Evolutionary conservation across 2,113 vertebrate genomes (phyloP).

Genomic region (Myxocyprinus asiaticus): DNA sequence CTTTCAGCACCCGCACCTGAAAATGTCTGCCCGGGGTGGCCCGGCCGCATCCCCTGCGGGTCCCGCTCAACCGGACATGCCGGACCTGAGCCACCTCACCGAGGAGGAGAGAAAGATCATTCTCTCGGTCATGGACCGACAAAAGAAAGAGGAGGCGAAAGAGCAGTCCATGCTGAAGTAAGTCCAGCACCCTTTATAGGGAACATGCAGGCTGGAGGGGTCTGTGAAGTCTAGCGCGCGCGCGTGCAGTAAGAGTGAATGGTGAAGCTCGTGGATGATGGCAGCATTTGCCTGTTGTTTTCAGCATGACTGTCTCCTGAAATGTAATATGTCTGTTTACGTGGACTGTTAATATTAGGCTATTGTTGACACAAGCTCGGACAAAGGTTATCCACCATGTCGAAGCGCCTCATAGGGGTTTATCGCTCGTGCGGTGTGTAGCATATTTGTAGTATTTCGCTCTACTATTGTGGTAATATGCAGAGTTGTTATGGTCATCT

Average conservation of each 20-base stretch:
- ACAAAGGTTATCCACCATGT: constrained; percentile 24
- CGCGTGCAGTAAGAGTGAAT: background rate
- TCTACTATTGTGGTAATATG: background rate
- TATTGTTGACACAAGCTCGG: constrained; percentile 34
- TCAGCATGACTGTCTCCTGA: constrained; percentile 28
- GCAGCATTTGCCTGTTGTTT: constrained; percentile 26
- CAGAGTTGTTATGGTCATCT: background rate
- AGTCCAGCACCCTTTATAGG: constrained; percentile 56
- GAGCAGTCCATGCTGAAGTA: constrained; percentile 94
- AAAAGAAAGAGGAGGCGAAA: constrained; percentile 93
- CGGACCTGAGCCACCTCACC: constrained; percentile 95
- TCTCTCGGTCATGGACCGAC: constrained; percentile 90
- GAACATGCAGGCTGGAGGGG: background rate
- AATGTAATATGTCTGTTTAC: constrained; percentile 77
- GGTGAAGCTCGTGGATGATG: constrained; percentile 31
- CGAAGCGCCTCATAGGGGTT: background rate
- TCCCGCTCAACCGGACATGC: constrained; percentile 77
- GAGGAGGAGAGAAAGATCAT: constrained; percentile 94
- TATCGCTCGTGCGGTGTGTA: constrained; percentile 2
- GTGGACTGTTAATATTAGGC: constrained; percentile 47
- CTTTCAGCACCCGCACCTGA: constrained; percentile 57
- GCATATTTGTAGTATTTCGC: background rate
- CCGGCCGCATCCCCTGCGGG: constrained; percentile 67
- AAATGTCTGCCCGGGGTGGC: constrained; percentile 86
- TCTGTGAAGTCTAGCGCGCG: background rate